A percentile compares a stretch with the other conserved stretches of the same genome.
Evolutionary conservation across 1,140 invertebrate species (phyloP).

Genomic region (Drosophila elegans): DNA sequence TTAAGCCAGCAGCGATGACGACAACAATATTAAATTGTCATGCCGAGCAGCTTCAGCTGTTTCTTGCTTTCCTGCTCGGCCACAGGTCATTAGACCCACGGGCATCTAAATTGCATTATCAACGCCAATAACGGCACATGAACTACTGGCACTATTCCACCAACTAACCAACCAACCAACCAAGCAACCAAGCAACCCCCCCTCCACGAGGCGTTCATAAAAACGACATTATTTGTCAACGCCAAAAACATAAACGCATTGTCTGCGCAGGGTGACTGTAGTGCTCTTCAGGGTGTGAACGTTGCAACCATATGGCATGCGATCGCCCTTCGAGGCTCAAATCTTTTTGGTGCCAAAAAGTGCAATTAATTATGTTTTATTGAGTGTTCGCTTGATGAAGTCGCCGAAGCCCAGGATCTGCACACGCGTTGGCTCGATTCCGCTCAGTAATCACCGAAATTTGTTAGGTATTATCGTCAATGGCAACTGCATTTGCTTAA

Average conservation of each 20-base stretch:
- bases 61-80: slow-evolving; percentile 16
- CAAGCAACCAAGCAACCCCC: background rate
- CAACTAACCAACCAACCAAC: no score
- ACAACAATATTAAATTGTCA: slow-evolving; percentile 67
- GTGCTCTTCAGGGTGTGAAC: slow-evolving; percentile 58
- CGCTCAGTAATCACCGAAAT: slow-evolving; percentile 64
- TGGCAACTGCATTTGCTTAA: slow-evolving; percentile 68
- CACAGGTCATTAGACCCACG: slow-evolving; percentile 76
- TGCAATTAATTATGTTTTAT: slow-evolving; percentile 82
- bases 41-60: slow-evolving; percentile 34
- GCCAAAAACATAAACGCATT: slow-evolving; percentile 52
- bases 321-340: slow-evolving; percentile 6
- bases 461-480: slow-evolving; percentile 72
- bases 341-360: slow-evolving; percentile 65
- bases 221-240: slow-evolving; percentile 83
- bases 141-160: slow-evolving; percentile 13
- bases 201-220: slow-evolving; percentile 49
- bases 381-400: slow-evolving; percentile 51
- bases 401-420: slow-evolving; percentile 1
- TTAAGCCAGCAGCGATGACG: slow-evolving; percentile 63
- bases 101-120: slow-evolving; percentile 78
- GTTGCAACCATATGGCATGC: slow-evolving; percentile 61
- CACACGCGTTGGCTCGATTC: background rate
- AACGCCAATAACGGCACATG: slow-evolving; percentile 74
- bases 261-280: slow-evolving; percentile 16